Base-by-base conservation (phyloP, 2,113 vertebrate species). In the Danio rerio region DNA sequence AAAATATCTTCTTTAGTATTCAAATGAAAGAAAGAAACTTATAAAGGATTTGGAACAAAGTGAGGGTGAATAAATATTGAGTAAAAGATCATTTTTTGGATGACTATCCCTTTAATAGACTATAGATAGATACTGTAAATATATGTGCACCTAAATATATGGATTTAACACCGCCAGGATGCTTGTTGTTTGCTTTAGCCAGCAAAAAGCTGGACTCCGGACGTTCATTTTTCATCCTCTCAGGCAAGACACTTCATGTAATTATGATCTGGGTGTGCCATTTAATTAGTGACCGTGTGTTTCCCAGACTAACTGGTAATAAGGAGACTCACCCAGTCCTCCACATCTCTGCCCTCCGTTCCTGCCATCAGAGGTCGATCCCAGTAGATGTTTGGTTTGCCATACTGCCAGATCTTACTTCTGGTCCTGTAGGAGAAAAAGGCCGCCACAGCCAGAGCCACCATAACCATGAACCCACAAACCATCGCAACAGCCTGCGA, bases 381-480 rank as follows among this genome's bases (percentile, higher is more conserved):
- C 96, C 96, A 97, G 85, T 93, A 92, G 78, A 96, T 95, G 85
- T 97, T 97, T 0, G 84, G 92, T 55, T 97, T 95, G 0, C 96
- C 96, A 0, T 94, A 94, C 40, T 89, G 92, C 96, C 96, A 96
- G 85, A 98, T 97, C 88, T 94, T 96, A 76, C 94, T 93, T 58
- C 96, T 93, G 0, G 96, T 96, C 83, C 91, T 95, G 18, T 94
- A 90, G 0, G 96, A 93, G 0, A 94, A 96, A 90, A 96, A 94
- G 40, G 94, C 94, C 0, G 93, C 91, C 11, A 97, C 89, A 52
- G 91, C 91, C 18, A 96, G 89, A 5, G 95, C 92, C 5, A 96
- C 62, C 71, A 95, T 92, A 0, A 95, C 90, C 87, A 97, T 89
- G 90, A 97, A 96, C 3, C 96, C 96, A 0, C 95, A 97, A 62